Percentiles rank a stretch among this genome's conserved stretches.
Conservation (phyloP, 2,113 vertebrate genomes). For the Cardinalis cardinalis region DNA sequence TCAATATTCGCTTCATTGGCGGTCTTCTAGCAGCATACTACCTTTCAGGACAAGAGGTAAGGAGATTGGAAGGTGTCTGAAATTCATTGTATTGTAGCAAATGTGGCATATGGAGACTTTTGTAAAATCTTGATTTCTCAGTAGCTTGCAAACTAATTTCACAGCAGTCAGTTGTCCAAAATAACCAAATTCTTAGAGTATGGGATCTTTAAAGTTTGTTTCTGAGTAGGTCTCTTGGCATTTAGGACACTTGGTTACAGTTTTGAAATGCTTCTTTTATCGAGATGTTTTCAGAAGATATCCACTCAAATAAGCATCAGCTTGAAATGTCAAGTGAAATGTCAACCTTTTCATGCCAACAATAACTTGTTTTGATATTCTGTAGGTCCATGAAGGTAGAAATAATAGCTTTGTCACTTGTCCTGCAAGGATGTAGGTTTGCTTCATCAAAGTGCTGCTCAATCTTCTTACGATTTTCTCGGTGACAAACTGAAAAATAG, state of each 20-base stretch:
- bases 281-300: not conserved
- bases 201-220: not conserved
- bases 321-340: slow-evolving; percentile 19
- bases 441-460: not conserved
- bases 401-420: not conserved
- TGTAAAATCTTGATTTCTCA: not conserved
- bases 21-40: slow-evolving; percentile 93
- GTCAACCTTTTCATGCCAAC: not conserved
- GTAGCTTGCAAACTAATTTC: not conserved
- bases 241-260: not conserved
- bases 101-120: not conserved
- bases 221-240: not conserved
- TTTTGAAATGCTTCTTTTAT: not conserved
- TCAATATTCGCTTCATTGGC: slow-evolving; percentile 96
- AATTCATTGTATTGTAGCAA: not conserved
- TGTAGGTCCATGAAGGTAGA: not conserved
- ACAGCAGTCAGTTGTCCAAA: not conserved
- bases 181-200: not conserved
- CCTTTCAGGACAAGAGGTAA: slow-evolving; percentile 95
- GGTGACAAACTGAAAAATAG: not conserved
- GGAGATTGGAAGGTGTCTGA: not conserved
- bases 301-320: not conserved
- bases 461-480: not conserved
- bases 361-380: slow-evolving; percentile 4
- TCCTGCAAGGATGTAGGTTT: not conserved